A percentile compares a stretch with the other conserved stretches of the same genome.
phyloP scores from a whole-genome alignment of 2,888 invertebrate species.

The Himalopsyche japonica region DNA sequence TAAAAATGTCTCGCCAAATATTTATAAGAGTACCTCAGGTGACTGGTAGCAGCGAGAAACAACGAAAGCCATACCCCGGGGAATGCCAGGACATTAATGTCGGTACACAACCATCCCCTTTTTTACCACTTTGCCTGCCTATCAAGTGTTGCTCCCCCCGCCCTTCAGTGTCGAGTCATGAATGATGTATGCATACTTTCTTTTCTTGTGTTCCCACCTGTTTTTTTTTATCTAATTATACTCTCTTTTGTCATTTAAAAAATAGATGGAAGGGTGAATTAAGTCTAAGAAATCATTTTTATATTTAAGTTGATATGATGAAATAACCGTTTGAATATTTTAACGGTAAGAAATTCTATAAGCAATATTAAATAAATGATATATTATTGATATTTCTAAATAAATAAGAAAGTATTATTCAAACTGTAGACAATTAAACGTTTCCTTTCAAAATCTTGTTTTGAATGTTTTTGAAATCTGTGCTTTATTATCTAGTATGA shows the following conservation, averaged over 20 bases:
- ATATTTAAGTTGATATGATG: no score
- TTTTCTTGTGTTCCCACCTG: conserved; percentile 8
- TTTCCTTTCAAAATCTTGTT: no score
- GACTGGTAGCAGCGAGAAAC: not conserved
- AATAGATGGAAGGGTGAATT: not conserved
- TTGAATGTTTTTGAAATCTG: no score
- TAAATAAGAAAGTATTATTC: no score
- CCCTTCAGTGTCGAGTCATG: conserved; percentile 10
- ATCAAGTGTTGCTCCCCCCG: conserved; percentile 17
- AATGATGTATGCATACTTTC: conserved; percentile 22
- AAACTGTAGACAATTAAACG: no score
- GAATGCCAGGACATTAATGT: not conserved
- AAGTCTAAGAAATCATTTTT: not conserved
- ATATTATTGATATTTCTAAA: no score
- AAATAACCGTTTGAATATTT: no score
- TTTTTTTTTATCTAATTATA: not conserved
- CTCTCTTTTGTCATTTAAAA: not conserved
- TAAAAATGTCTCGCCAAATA: not conserved
- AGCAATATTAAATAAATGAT: no score
- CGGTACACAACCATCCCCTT: not conserved
- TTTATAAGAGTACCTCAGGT: conserved; percentile 1
- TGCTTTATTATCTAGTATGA: no score
- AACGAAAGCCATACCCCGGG: not conserved
- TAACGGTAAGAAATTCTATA: no score
- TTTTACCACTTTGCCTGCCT: conserved; percentile 8